Evolutionary conservation across 1,140 invertebrate species (phyloP).

Genomic region (Pseudomyrmex cubaensis): DNA sequence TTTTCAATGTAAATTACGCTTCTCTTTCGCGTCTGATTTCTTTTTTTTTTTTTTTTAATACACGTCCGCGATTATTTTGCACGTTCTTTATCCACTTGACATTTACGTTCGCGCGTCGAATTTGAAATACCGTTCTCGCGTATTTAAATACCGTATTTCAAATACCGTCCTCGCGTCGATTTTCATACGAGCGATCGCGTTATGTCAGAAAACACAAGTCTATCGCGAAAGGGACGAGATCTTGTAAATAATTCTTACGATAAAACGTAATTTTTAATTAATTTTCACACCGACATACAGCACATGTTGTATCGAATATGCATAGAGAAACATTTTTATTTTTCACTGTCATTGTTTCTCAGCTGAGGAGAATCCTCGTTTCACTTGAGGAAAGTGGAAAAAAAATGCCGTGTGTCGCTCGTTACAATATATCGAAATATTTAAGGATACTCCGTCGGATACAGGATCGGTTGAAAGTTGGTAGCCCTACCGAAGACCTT

Average conservation of each 20-base stretch:
- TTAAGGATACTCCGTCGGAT: background rate
- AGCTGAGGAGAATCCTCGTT: background rate
- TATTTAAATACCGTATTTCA: constrained; percentile 3
- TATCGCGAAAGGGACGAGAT: background rate
- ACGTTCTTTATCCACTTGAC: background rate
- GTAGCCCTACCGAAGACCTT: constrained; percentile 12
- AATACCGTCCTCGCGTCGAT: background rate
- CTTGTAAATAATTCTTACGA: background rate
- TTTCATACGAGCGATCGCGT: background rate
- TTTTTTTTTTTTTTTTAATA: background rate
- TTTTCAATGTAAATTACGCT: too few species aligned
- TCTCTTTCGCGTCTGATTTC: too few species aligned
- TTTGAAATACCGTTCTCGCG: background rate
- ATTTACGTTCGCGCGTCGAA: background rate
- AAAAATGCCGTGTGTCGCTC: background rate
- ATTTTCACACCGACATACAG: background rate
- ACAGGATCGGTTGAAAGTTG: constrained; percentile 4
- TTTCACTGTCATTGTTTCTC: background rate
- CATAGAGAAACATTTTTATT: background rate
- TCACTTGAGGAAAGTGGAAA: background rate
- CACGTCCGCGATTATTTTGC: background rate
- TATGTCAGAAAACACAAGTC: background rate
- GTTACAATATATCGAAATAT: background rate
- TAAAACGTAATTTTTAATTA: background rate
- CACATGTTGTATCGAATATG: too few species aligned